Percentiles rank a stretch among this genome's conserved stretches.
These are phyloP conservation scores for Prorops nasuta DNA, from an alignment of 1,140 invertebrate genomes.

Conservation along the genomic window DNA sequence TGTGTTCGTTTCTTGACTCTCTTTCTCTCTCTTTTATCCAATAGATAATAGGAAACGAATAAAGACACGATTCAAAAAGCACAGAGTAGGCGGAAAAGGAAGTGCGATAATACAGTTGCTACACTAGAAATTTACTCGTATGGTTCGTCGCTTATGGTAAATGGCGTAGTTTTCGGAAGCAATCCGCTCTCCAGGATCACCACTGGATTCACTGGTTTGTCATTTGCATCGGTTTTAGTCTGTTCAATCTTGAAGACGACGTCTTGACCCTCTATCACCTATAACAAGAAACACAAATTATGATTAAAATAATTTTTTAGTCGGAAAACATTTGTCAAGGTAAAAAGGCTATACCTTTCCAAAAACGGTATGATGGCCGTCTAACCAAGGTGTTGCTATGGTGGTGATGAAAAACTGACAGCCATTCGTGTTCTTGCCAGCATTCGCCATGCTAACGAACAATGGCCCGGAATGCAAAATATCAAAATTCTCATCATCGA, in stretches of 20 bases:
- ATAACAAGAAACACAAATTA: slow-evolving; percentile 13
- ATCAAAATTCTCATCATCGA: slow-evolving; percentile 92
- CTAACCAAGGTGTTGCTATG: slow-evolving; percentile 85
- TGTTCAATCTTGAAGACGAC: slow-evolving; percentile 84
- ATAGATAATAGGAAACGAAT: too few species aligned
- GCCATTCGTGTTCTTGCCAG: slow-evolving; percentile 79
- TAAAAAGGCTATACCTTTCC: slow-evolving; percentile 77
- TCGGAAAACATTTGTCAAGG: not conserved
- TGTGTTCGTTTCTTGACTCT: too few species aligned
- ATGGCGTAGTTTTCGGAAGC: slow-evolving; percentile 61
- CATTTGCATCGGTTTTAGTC: slow-evolving; percentile 71
- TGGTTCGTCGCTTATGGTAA: slow-evolving; percentile 67
- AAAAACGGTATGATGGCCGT: slow-evolving; percentile 90
- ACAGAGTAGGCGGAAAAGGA: too few species aligned
- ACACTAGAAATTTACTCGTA: slow-evolving; percentile 62
- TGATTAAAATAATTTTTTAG: slow-evolving; percentile 18
- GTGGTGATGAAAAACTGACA: slow-evolving; percentile 97
- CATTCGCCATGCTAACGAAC: slow-evolving; percentile 95
- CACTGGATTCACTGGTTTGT: slow-evolving; percentile 68
- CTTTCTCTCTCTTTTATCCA: too few species aligned
- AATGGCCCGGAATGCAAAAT: slow-evolving; percentile 85
- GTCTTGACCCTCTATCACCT: slow-evolving; percentile 79
- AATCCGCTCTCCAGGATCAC: slow-evolving; percentile 67
- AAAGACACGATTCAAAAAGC: too few species aligned
- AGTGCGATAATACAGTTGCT: not conserved